phyloP scores from a whole-genome alignment of 2,113 vertebrate genomes.

The Noctilio leporinus region DNA sequence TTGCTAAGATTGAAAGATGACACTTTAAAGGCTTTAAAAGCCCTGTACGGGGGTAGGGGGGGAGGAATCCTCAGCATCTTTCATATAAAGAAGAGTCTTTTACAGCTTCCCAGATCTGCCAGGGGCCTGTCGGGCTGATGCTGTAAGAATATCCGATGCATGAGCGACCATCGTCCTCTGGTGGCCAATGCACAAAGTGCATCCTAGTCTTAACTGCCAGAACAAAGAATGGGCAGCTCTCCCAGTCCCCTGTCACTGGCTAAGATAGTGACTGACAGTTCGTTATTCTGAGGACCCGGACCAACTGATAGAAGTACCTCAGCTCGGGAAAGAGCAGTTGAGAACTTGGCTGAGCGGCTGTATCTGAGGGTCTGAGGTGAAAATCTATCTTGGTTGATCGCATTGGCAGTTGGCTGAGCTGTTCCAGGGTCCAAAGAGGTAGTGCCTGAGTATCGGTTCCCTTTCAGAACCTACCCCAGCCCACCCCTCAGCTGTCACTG shows the following conservation, averaged over 20 bases:
- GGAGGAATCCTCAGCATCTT: too few relatives aligned
- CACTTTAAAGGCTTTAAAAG: not conserved
- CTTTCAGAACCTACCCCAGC: not conserved
- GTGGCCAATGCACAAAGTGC: not conserved
- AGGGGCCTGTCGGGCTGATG: rapidly evolving
- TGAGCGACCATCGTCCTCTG: constrained; percentile 26
- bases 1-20: too few relatives aligned
- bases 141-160: rapidly evolving
- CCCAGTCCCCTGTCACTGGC: not conserved
- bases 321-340: not conserved
- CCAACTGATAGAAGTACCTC: not conserved
- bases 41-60: not conserved
- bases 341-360: not conserved
- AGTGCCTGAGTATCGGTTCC: rapidly evolving
- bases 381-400: not conserved
- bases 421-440: not conserved
- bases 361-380: constrained; percentile 12
- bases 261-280: not conserved
- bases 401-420: not conserved
- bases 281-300: not conserved
- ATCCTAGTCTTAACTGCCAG: rapidly evolving
- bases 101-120: not conserved
- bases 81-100: not conserved
- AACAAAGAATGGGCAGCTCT: not conserved
- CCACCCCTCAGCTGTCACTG: not conserved